Base-by-base conservation (phyloP, 2,797 vertebrate genomes). In the Leptodactylus fallax region DNA sequence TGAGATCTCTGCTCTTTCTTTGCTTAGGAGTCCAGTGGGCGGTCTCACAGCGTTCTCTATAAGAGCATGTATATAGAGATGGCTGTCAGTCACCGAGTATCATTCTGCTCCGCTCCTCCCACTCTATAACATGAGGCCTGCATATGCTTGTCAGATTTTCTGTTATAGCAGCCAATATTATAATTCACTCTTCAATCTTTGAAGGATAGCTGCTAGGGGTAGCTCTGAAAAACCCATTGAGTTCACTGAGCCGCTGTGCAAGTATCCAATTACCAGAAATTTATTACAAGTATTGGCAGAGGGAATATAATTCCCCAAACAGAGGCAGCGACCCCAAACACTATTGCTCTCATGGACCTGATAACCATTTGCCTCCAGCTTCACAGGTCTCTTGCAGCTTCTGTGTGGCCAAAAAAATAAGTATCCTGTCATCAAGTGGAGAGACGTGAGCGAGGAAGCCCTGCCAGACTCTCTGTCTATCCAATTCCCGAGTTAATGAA, bases 351-450 rank as follows among this genome's bases (percentile, higher is more conserved):
- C 36, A 25, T 60, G 63, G 61, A 49, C 74, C 27, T 58, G 81
- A 81, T 80, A 72, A 76, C 76, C 17, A 74, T 60, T 80, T 88
- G 63, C 65, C 17, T 71, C 69, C 49, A 83, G 67, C 61, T 74
- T 85, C 47, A 80, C 65, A 81, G 74, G 65, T 25, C 65, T 88
- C 76, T 55, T 47, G 53, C 69, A 85, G 82, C 77, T 88, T 85
- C 82, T 88, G 82, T 88, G 87, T 88, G 82, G 87, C 77, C 87
- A 7, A 84, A 85, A 51, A 69, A 85, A 88, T 72, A 87, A 87
- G n/a, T 72, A 67, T 84, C 65, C 81, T 83, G 81, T 84, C 51
- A 79, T 79, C 81, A 51, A 25, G n/a, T 27, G 56, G 10, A 79
- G 72, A 67, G 25, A 49, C 67, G 58, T n/a, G 45, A 65, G 49